Evolutionary conservation across 2,113 vertebrate genomes (phyloP).

Genomic region (Anguilla japonica): DNA sequence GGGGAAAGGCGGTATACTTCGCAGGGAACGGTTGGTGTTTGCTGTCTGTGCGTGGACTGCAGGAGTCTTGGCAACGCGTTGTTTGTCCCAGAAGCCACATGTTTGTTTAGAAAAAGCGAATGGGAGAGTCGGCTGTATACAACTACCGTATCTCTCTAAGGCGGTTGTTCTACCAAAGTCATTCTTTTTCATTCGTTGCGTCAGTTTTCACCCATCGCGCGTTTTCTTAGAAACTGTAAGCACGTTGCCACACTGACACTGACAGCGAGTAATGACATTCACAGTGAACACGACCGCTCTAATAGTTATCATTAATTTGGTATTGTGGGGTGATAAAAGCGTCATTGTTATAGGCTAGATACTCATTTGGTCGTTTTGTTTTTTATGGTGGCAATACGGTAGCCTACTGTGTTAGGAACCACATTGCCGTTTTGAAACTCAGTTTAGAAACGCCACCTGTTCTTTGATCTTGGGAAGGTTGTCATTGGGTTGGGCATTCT

Average conservation of each 20-base stretch:
- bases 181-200: too few species aligned
- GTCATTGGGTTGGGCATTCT: too few species aligned
- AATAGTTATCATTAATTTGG: neutral
- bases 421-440: neutral
- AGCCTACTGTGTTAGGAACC: too few species aligned
- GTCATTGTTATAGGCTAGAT: neutral
- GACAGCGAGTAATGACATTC: neutral
- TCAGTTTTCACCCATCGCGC: too few species aligned
- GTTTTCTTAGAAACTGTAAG: too few species aligned
- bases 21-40: neutral
- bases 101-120: neutral
- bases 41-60: neutral
- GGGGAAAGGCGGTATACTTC: neutral
- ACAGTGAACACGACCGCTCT: neutral
- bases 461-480: neutral
- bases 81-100: neutral
- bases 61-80: neutral
- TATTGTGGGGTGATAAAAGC: neutral
- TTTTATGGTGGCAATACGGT: neutral
- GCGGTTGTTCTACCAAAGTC: neutral
- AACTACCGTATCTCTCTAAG: neutral
- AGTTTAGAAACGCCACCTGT: neutral
- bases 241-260: too few species aligned
- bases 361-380: neutral
- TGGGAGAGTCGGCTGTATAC: neutral